Percentiles rank a stretch among this genome's conserved stretches.
Evolutionary conservation across 2,888 invertebrate genomes (phyloP).

Genomic region (Microchrysa polita): DNA sequence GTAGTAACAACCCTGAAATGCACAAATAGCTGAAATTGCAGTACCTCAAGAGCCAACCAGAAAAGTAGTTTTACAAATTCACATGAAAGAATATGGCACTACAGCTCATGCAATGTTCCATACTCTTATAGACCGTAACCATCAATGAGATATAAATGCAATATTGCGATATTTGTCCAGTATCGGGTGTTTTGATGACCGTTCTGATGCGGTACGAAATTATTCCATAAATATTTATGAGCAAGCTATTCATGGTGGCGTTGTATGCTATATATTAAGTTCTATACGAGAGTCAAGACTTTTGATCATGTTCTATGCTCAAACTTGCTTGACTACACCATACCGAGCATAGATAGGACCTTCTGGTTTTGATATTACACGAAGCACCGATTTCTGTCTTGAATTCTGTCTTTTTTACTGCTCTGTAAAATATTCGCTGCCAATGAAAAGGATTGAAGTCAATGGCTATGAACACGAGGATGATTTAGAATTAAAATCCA

Average conservation of each 20-base stretch:
- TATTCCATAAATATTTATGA: constrained; percentile 46
- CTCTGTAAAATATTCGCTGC: too few relatives aligned
- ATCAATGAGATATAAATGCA: constrained; percentile 43
- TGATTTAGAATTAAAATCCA: too few relatives aligned
- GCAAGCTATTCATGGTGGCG: constrained; percentile 8
- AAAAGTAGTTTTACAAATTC: too few relatives aligned
- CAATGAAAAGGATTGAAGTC: too few relatives aligned
- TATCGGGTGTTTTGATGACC: constrained; percentile 42
- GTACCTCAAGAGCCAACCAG: too few relatives aligned
- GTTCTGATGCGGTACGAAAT: constrained; percentile 36
- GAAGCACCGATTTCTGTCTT: constrained; percentile 17
- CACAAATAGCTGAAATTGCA: too few relatives aligned
- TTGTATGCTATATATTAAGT: neutral
- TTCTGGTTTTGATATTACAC: constrained; percentile 27
- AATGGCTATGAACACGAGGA: too few relatives aligned
- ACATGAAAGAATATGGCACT: neutral
- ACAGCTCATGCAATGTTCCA: constrained; percentile 1
- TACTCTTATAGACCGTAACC: constrained; percentile 8
- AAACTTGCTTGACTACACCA: constrained; percentile 3
- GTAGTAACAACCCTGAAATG: too few relatives aligned
- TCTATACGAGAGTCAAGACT: constrained; percentile 6
- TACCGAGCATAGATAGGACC: constrained; percentile 3
- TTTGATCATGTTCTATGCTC: constrained; percentile 19
- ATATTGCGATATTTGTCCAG: constrained; percentile 42
- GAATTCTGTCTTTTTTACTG: too few relatives aligned